Conservation (phyloP, 2,888 invertebrate species). For the Petrophora chlorosata region DNA sequence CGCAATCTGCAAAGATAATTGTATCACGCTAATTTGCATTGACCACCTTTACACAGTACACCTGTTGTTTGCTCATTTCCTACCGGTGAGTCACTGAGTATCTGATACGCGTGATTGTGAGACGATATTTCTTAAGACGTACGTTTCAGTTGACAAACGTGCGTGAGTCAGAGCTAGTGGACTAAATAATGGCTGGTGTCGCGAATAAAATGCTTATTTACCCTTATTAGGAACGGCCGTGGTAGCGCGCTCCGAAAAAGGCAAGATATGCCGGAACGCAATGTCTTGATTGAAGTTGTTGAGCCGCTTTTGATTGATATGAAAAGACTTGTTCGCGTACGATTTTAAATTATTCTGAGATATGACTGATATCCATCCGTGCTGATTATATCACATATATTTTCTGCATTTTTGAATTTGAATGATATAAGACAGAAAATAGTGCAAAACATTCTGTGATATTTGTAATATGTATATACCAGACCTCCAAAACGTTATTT, state of each 20-base stretch:
- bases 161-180: conserved; percentile 59
- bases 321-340: neutral
- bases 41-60: conserved; percentile 58
- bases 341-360: neutral
- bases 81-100: conserved; percentile 56
- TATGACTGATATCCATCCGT: too few species aligned
- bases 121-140: conserved; percentile 54
- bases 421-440: too few species aligned
- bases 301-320: conserved; percentile 16
- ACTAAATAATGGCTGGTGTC: conserved; percentile 76
- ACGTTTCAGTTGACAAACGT: conserved; percentile 58
- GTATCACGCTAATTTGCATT: conserved; percentile 63
- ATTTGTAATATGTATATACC: too few species aligned
- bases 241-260: conserved; percentile 59
- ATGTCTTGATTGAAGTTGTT: conserved; percentile 36
- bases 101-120: conserved; percentile 51
- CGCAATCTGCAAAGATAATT: conserved; percentile 58
- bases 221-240: conserved; percentile 66
- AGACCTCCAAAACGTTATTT: too few species aligned
- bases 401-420: too few species aligned
- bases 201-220: conserved; percentile 65
- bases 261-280: conserved; percentile 72
- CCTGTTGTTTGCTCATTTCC: conserved; percentile 67
- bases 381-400: too few species aligned
- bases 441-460: too few species aligned